These are phyloP conservation scores for Cydia pomonella DNA, from an alignment of 1,140 invertebrate species.

Conservation along the genomic window DNA sequence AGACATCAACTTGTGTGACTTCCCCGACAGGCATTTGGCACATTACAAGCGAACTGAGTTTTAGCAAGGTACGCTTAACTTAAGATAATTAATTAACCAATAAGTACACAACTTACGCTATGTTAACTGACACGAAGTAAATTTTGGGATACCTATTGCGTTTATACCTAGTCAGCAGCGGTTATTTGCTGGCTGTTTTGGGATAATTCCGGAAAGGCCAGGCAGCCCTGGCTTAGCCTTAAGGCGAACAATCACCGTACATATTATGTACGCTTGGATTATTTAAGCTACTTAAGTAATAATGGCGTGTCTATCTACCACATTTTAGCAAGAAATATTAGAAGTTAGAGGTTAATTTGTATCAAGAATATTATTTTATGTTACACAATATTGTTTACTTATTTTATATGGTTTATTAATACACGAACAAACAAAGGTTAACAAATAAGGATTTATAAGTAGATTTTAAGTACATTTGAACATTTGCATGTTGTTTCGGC, in stretches of 20 bases:
- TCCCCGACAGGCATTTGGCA: no score
- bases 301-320: background rate
- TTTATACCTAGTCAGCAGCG: background rate
- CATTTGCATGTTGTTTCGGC: no score
- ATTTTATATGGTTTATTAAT: no score
- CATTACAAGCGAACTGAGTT: no score
- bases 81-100: background rate
- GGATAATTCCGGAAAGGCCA: slow-evolving; percentile 7
- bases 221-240: background rate
- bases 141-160: slow-evolving; percentile 6
- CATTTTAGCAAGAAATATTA: no score
- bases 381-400: no score
- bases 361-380: no score
- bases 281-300: slow-evolving; percentile 9
- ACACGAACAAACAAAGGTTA: no score
- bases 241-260: background rate
- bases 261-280: background rate
- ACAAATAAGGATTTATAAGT: no score
- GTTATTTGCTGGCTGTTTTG: slow-evolving; percentile 15
- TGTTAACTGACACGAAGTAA: background rate
- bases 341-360: no score
- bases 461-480: no score
- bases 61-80: background rate
- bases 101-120: background rate
- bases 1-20: no score